Base-by-base conservation (phyloP, 2,888 invertebrate genomes). In the Blastobasis adustella region DNA sequence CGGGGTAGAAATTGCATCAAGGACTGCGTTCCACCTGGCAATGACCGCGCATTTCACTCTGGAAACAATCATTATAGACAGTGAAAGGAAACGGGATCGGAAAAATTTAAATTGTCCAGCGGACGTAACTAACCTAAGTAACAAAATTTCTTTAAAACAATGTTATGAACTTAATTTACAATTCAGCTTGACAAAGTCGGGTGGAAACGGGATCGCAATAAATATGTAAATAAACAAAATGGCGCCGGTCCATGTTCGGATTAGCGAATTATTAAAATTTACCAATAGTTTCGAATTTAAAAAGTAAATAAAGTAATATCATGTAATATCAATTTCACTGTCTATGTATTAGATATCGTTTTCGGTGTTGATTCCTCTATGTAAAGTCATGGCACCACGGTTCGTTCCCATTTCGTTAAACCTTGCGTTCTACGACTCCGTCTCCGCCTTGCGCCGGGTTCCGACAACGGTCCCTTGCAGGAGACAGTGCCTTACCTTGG, bases 321-420 rank as follows among this genome's bases (percentile, higher is more conserved):
- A 81, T 80, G 70, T 86, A 80, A 82, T 85, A 87, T 83, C 86
- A 83, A 84, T 82, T 85, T 88, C 87, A 86, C 87, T 88, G 87
- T 88, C 87, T 88, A 86, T 85, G 82, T 82, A 82, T 80, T 84
- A 85, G 82, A 80, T 77, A 82, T 80, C 77, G 73, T 83, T 86
- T 83, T 86, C 87, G 87, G 86, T 87, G 87, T 88, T 85, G 85
- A 85, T 86, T 88, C 87, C 87, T 86, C 79, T 79, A 66, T 71
- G 60, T 58, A 61, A 67, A 76, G 81, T 81, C 73, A 69, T 70
- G 59, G 71, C 67, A 63, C 61, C 59, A 62, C 59, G 61, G 79
- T 79, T 81, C 61, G 79, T 79, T 80, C 79, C 80, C 83, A 81
- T 79, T 75, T 57, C 78, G 76, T 73, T 38, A n/a, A 37, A n/a